These are phyloP conservation scores for Leptopilina myrica DNA, from an alignment of 2,888 invertebrate species.

Conservation along the genomic window DNA sequence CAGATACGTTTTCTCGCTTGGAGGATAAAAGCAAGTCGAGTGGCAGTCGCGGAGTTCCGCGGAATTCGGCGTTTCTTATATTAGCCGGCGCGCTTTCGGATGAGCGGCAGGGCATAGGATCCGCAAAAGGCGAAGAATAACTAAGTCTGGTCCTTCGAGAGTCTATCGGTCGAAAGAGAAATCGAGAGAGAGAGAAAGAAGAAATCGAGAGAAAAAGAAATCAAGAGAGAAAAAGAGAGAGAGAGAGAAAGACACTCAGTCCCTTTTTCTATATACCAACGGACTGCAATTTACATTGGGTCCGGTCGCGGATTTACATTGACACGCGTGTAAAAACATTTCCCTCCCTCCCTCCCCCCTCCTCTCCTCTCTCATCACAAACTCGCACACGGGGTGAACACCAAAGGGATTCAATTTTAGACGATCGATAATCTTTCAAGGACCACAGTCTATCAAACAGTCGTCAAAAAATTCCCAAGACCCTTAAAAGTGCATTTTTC, in stretches of 20 bases:
- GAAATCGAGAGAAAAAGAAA: too few species aligned
- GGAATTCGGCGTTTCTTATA: conserved; percentile 58
- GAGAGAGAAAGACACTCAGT: too few species aligned
- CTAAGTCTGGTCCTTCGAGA: conserved; percentile 43
- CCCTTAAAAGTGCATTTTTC: too few species aligned
- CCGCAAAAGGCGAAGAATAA: conserved; percentile 56
- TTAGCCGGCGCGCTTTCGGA: conserved; percentile 51
- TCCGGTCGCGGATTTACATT: conserved; percentile 55
- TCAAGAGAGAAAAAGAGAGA: too few species aligned
- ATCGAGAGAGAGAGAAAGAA: not conserved
- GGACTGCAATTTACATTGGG: conserved; percentile 55
- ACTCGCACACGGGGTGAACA: not conserved
- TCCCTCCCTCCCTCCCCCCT: conserved; percentile 53
- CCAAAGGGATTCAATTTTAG: not conserved
- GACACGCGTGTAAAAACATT: conserved; percentile 57
- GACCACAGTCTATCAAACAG: conserved; percentile 11
- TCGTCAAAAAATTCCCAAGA: not conserved
- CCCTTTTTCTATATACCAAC: conserved; percentile 51
- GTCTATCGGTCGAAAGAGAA: conserved; percentile 26
- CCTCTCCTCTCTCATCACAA: conserved; percentile 42
- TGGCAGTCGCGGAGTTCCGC: conserved; percentile 55
- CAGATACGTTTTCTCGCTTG: conserved; percentile 51
- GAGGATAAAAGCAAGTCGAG: conserved; percentile 55
- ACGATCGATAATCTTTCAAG: conserved; percentile 36
- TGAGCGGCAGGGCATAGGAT: conserved; percentile 41